phyloP scores from a whole-genome alignment of 2,113 vertebrate genomes.

The Nothobranchius kuhntae region DNA sequence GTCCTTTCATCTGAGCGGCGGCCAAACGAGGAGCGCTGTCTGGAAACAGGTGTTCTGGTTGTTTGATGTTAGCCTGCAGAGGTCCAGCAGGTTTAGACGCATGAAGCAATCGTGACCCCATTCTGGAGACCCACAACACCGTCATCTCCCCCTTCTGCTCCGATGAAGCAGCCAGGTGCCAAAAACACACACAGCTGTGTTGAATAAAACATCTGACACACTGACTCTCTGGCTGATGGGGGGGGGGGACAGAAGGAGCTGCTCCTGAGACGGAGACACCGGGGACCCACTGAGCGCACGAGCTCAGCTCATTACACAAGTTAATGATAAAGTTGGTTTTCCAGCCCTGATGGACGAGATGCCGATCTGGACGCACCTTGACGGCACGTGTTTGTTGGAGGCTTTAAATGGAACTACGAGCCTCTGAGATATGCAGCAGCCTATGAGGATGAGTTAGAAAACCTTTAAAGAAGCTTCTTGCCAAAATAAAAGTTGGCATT shows the following conservation, averaged over 20 bases:
- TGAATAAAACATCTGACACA: slow-evolving; percentile 70
- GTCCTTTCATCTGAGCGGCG: slow-evolving; percentile 62
- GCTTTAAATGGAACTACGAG: too few species aligned
- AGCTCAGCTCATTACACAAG: slow-evolving; percentile 52
- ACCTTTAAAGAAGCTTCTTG: too few species aligned
- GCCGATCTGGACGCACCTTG: slow-evolving; percentile 16
- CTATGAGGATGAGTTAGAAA: too few species aligned
- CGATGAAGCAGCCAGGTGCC: slow-evolving; percentile 54
- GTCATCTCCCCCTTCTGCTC: background rate
- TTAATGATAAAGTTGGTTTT: slow-evolving; percentile 57
- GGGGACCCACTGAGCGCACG: slow-evolving; percentile 17
- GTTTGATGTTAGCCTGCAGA: slow-evolving; percentile 64
- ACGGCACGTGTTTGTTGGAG: background rate
- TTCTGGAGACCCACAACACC: slow-evolving; percentile 43
- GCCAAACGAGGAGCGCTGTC: slow-evolving; percentile 32
- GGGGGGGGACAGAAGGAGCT: slow-evolving; percentile 49
- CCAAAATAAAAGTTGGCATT: too few species aligned
- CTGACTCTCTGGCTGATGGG: slow-evolving; percentile 59
- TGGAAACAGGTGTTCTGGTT: slow-evolving; percentile 62
- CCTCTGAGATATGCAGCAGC: too few species aligned
- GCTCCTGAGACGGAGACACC: slow-evolving; percentile 33
- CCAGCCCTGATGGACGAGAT: slow-evolving; percentile 2
- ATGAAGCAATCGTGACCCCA: slow-evolving; percentile 49
- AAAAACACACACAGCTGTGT: slow-evolving; percentile 62
- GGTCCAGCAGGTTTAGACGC: slow-evolving; percentile 53